A percentile compares a stretch with the other conserved stretches of the same genome.
Evolutionary conservation across 2,888 invertebrate genomes (phyloP).

Genomic region (Troides aeacus): DNA sequence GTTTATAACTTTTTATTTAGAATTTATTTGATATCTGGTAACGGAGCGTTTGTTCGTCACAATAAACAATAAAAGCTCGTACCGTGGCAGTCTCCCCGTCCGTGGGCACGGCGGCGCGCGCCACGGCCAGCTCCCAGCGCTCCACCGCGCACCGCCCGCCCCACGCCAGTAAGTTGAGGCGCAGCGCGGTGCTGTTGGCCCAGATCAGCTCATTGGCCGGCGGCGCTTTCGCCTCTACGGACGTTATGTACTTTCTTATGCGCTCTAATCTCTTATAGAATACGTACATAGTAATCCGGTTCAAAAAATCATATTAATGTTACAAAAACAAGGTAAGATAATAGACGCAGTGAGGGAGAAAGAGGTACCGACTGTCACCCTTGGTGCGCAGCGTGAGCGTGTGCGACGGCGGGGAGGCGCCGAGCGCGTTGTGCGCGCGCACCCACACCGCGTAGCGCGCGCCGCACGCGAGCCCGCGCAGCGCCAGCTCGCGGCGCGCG

Average conservation of each 20-base stretch:
- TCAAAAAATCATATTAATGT: too few relatives aligned
- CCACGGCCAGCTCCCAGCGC: slow-evolving; percentile 68
- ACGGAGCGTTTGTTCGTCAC: too few relatives aligned
- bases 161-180: slow-evolving; percentile 86
- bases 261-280: neutral
- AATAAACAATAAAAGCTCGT: neutral
- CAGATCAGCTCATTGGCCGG: slow-evolving; percentile 83
- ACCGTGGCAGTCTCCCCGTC: slow-evolving; percentile 55
- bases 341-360: slow-evolving; percentile 15
- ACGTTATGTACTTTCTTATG: slow-evolving; percentile 36
- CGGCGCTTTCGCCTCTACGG: slow-evolving; percentile 79
- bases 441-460: slow-evolving; percentile 84
- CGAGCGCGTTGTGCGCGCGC: slow-evolving; percentile 84
- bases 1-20: too few relatives aligned
- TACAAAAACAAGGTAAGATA: neutral
- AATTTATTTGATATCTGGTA: too few relatives aligned
- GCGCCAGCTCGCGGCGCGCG: slow-evolving; percentile 63
- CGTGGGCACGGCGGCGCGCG: slow-evolving; percentile 43
- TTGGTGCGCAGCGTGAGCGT: slow-evolving; percentile 81
- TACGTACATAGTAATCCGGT: too few relatives aligned
- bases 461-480: slow-evolving; percentile 85
- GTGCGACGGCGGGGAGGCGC: slow-evolving; percentile 82
- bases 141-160: slow-evolving; percentile 85
- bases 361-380: slow-evolving; percentile 76
- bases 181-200: slow-evolving; percentile 84